These are phyloP conservation scores for Empis livida DNA, from an alignment of 2,888 invertebrate species.

Conservation along the genomic window DNA sequence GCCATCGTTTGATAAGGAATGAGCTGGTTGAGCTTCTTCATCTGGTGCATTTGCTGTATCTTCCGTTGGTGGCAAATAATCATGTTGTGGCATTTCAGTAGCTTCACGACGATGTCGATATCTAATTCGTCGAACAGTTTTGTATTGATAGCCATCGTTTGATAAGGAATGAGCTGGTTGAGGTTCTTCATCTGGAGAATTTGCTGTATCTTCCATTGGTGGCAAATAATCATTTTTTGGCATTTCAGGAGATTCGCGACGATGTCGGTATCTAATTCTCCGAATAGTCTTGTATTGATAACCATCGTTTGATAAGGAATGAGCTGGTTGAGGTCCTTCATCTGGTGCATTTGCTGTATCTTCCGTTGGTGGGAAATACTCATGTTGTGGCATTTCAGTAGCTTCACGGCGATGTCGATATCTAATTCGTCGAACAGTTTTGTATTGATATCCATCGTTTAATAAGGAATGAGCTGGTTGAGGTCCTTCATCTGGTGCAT, in stretches of 20 bases:
- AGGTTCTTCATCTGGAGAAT: background rate
- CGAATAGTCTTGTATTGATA: background rate
- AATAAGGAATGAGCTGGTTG: background rate
- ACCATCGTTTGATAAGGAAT: background rate
- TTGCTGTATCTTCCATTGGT: background rate
- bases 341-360: background rate
- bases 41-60: background rate
- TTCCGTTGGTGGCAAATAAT: slow-evolving; percentile 18
- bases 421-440: background rate
- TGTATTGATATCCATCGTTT: background rate
- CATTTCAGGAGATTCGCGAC: background rate
- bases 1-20: background rate
- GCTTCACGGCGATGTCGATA: slow-evolving; percentile 13
- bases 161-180: background rate
- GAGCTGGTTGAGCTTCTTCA: background rate
- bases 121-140: background rate
- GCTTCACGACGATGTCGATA: slow-evolving; percentile 13
- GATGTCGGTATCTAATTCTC: background rate
- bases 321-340: background rate
- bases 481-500: background rate
- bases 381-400: background rate
- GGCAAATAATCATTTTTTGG: background rate
- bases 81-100: background rate
- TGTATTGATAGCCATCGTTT: background rate
- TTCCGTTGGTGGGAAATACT: background rate